Percentiles rank a stretch among this genome's conserved stretches.
phyloP scores from a whole-genome alignment of 2,113 vertebrate species.

The Otocyon megalotis region DNA sequence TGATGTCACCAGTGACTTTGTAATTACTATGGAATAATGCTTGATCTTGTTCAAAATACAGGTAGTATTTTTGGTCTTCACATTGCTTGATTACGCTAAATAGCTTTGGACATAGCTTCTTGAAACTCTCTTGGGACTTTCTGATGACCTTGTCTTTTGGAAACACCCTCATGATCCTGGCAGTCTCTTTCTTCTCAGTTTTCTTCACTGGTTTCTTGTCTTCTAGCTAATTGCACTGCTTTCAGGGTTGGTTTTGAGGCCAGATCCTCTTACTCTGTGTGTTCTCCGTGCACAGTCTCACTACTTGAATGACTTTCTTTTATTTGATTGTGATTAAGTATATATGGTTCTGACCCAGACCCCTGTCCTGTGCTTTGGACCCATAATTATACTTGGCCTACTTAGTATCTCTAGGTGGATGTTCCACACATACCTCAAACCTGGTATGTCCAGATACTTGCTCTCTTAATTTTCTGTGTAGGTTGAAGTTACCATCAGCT shows the following conservation, averaged over 20 bases:
- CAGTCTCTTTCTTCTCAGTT: neutral
- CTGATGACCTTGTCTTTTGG: neutral
- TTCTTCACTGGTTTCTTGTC: neutral
- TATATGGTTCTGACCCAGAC: neutral
- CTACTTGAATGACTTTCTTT: neutral
- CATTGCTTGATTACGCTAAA: neutral
- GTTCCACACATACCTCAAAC: neutral
- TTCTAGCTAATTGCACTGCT: neutral
- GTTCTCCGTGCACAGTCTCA: neutral
- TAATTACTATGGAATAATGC: neutral
- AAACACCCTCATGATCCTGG: neutral
- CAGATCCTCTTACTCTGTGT: neutral
- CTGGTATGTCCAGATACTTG: neutral
- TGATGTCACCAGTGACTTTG: neutral
- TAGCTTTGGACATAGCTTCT: neutral
- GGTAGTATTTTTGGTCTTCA: neutral
- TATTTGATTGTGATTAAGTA: neutral
- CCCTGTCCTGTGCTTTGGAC: neutral
- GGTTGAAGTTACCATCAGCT: neutral
- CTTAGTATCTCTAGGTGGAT: neutral
- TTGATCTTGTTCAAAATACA: constrained; percentile 2
- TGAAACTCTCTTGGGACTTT: neutral
- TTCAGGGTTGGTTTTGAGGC: neutral
- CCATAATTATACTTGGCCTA: neutral
- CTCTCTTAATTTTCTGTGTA: neutral